Percentiles rank a stretch among this genome's conserved stretches.
Conservation (phyloP, 2,888 invertebrate species). For the Leucophenga maculata region DNA sequence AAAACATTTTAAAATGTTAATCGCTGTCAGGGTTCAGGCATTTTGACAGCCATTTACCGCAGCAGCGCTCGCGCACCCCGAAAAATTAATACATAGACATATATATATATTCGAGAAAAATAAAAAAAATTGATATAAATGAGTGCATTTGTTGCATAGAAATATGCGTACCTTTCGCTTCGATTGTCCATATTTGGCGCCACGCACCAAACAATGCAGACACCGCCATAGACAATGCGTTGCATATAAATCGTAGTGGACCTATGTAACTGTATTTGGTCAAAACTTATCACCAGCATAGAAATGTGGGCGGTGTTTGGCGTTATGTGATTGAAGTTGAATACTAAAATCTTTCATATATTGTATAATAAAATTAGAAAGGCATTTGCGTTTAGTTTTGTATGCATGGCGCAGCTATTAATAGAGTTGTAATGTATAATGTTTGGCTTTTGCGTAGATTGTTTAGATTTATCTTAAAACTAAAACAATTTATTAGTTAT, state of each 20-base stretch:
- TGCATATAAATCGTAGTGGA: too few relatives aligned
- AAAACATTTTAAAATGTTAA: conserved; percentile 61
- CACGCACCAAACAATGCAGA: conserved; percentile 9
- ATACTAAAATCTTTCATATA: conserved; percentile 50
- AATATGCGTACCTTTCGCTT: conserved; percentile 19
- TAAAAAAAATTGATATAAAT: not conserved
- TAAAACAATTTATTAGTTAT: too few relatives aligned
- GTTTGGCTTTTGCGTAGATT: too few relatives aligned
- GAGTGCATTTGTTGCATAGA: not conserved
- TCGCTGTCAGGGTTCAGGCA: conserved; percentile 33
- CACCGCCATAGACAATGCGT: too few relatives aligned
- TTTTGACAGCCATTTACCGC: conserved; percentile 25
- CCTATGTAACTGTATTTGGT: conserved; percentile 2
- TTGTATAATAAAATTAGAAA: conserved; percentile 22
- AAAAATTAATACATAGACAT: not conserved
- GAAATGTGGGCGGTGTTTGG: conserved; percentile 13
- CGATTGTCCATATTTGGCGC: conserved; percentile 18
- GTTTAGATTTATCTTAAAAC: too few relatives aligned
- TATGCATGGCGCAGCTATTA: too few relatives aligned
- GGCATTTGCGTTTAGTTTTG: conserved; percentile 44
- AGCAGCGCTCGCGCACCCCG: not conserved
- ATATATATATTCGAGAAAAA: conserved; percentile 1
- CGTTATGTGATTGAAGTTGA: conserved; percentile 16
- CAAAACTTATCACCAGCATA: not conserved
- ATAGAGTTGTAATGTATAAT: too few relatives aligned